Percentiles rank a stretch among this genome's conserved stretches.
These are phyloP conservation scores for Poeciliopsis turneri DNA, from an alignment of 2,797 vertebrate genomes.

Conservation along the genomic window DNA sequence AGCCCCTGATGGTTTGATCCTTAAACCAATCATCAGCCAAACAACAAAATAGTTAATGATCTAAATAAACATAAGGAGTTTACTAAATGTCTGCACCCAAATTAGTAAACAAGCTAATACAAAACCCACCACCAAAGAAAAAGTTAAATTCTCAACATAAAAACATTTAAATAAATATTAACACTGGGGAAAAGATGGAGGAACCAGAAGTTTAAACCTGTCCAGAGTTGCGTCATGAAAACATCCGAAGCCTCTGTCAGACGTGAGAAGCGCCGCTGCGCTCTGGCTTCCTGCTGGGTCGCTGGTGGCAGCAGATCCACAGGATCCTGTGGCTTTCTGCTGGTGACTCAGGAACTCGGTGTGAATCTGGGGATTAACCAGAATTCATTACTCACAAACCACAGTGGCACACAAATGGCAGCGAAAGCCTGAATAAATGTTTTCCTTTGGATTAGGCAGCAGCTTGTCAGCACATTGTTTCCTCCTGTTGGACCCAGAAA, in stretches of 20 bases:
- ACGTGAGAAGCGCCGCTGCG: background rate
- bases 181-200: no score
- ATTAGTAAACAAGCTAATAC: no score
- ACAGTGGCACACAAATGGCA: background rate
- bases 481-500: background rate
- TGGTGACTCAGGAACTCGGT: background rate
- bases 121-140: no score
- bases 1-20: no score
- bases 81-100: no score
- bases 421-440: constrained; percentile 1
- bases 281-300: background rate
- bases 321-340: background rate
- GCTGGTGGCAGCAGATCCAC: background rate
- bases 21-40: no score
- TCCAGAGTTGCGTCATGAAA: background rate
- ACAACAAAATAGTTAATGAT: no score
- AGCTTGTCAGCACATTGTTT: constrained; percentile 3
- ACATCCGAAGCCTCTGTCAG: background rate
- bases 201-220: no score
- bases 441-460: background rate
- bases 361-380: background rate
- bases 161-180: no score
- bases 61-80: no score
- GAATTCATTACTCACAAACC: background rate
- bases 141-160: no score